phyloP scores from a whole-genome alignment of 2,888 invertebrate species.

The Anticlea derivata region DNA sequence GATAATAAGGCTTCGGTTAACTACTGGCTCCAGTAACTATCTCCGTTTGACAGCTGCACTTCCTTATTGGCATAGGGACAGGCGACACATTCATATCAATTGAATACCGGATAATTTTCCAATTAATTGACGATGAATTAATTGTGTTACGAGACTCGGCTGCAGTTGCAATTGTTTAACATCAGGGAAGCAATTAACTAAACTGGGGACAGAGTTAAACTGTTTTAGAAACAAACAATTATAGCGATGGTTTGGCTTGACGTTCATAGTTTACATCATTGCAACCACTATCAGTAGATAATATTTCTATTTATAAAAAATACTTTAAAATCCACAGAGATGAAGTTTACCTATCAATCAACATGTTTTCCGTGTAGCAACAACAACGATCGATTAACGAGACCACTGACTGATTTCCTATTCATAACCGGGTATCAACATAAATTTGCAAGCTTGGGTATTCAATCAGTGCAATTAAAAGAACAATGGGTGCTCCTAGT shows the following conservation, averaged over 20 bases:
- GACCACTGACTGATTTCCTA: slow-evolving; percentile 2
- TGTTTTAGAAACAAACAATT: not conserved
- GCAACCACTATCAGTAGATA: too few relatives aligned
- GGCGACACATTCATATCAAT: slow-evolving; percentile 44
- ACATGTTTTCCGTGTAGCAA: not conserved
- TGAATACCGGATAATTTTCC: slow-evolving; percentile 42
- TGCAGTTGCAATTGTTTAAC: slow-evolving; percentile 32
- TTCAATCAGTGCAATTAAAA: slow-evolving; percentile 27
- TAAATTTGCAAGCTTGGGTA: slow-evolving; percentile 15
- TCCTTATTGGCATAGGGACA: slow-evolving; percentile 9
- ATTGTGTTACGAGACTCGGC: slow-evolving; percentile 18
- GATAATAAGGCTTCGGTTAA: too few relatives aligned
- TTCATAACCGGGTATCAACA: slow-evolving; percentile 13
- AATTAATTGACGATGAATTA: slow-evolving; percentile 36
- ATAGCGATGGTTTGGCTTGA: too few relatives aligned
- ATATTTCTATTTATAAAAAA: too few relatives aligned
- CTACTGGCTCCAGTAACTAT: slow-evolving; percentile 11
- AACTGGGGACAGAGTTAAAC: slow-evolving; percentile 13
- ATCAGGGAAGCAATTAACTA: slow-evolving; percentile 27
- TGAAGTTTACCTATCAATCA: too few relatives aligned
- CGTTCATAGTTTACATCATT: too few relatives aligned
- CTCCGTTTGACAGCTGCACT: slow-evolving; percentile 1
- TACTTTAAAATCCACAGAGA: too few relatives aligned
- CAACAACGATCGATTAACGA: not conserved
- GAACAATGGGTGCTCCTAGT: slow-evolving; percentile 29